phyloP scores from a whole-genome alignment of 2,113 vertebrate genomes.

The Penelope pileata region DNA sequence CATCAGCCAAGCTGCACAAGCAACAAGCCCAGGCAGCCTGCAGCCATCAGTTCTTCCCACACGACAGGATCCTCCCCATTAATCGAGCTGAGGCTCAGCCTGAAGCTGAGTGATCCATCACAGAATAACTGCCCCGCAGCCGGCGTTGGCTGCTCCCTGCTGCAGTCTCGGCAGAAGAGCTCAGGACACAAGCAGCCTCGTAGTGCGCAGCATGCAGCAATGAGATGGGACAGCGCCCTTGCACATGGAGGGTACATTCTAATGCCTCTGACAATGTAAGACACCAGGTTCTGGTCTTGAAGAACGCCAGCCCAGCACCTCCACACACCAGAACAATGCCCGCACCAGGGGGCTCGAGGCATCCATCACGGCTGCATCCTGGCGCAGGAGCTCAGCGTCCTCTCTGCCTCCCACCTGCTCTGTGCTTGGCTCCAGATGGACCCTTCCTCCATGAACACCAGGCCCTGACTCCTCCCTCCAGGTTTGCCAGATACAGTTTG shows the following conservation, averaged over 20 bases:
- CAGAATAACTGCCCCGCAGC: not conserved
- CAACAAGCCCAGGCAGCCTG: not conserved
- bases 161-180: not conserved
- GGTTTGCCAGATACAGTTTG: not conserved
- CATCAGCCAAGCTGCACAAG: not conserved
- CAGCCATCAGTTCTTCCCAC: not conserved
- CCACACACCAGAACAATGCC: not conserved
- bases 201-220: rapidly evolving
- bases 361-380: not conserved
- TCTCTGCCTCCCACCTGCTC: not conserved
- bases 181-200: not conserved
- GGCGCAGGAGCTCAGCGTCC: rapidly evolving
- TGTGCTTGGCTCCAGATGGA: not conserved
- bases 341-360: not conserved
- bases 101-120: not conserved
- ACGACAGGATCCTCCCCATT: not conserved
- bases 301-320: not conserved
- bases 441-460: conserved; percentile 15
- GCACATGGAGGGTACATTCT: not conserved
- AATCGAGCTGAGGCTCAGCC: not conserved
- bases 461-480: not conserved
- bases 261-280: not conserved
- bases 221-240: not conserved
- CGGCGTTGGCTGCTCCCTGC: not conserved
- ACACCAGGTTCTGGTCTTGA: not conserved